Evolutionary conservation across 2,797 vertebrate genomes (phyloP).

Genomic region (Aphelocoma californica): DNA sequence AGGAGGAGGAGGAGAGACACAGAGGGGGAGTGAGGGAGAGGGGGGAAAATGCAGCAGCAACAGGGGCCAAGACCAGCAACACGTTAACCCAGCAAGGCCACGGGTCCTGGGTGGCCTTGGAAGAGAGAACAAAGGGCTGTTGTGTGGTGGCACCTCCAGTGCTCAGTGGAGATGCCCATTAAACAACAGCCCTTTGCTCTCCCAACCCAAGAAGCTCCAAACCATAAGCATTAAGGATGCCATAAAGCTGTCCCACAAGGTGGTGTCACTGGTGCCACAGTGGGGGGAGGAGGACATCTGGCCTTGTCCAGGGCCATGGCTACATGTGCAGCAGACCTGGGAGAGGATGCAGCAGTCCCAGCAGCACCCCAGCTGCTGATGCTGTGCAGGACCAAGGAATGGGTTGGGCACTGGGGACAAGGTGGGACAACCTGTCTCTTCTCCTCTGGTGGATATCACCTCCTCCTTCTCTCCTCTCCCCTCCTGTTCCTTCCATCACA

Average conservation of each 20-base stretch:
- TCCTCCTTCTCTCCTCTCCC: neutral
- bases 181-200: neutral
- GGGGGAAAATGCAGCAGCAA: neutral
- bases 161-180: neutral
- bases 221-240: neutral
- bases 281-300: neutral
- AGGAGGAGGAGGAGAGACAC: neutral
- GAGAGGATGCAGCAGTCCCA: neutral
- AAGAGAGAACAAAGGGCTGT: neutral
- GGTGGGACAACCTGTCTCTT: neutral
- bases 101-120: neutral
- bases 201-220: neutral
- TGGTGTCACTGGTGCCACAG: neutral
- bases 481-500: neutral
- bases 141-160: neutral
- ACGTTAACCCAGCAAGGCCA: neutral
- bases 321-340: neutral
- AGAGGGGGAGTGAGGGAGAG: neutral
- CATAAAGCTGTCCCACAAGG: neutral
- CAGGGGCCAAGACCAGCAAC: neutral
- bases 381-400: neutral
- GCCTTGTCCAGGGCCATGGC: neutral
- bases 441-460: neutral
- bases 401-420: accelerated
- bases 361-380: neutral